These are phyloP conservation scores for Aurelia sp. DNA, from an alignment of 30 jellyfish, hydroid and myxozoan species.

Conservation along the genomic window DNA sequence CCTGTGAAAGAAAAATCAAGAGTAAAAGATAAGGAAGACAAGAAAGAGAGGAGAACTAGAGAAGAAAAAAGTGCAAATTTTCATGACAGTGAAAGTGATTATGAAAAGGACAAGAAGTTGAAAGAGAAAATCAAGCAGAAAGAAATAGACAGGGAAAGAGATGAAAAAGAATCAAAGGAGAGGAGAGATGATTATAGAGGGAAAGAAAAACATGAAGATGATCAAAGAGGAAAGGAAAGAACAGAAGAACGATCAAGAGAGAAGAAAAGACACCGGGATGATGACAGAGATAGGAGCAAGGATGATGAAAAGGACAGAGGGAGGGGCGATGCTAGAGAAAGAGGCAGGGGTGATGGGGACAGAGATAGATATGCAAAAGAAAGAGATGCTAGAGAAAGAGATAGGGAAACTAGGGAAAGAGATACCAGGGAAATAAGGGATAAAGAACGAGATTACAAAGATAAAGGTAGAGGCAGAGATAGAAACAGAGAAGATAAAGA, in stretches of 20 bases:
- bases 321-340: constrained; percentile 35
- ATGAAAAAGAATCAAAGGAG: constrained; percentile 31
- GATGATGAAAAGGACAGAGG: constrained; percentile 21
- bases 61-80: constrained; percentile 7
- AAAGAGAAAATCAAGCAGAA: constrained; percentile 15
- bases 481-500: constrained; percentile 35
- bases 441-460: constrained; percentile 46
- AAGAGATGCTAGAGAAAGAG: constrained; percentile 38
- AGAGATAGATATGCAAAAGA: neutral
- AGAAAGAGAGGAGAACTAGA: constrained; percentile 6
- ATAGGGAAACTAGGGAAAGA: constrained; percentile 47
- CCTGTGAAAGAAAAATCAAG: constrained; percentile 54
- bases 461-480: constrained; percentile 13
- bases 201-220: constrained; percentile 7
- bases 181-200: constrained; percentile 42
- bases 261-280: constrained; percentile 16
- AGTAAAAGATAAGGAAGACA: constrained; percentile 27
- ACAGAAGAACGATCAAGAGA: neutral
- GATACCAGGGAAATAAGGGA: constrained; percentile 43
- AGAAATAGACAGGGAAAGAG: constrained; percentile 21
- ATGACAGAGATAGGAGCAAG: constrained; percentile 14
- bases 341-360: constrained; percentile 31
- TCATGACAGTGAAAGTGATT: constrained; percentile 47
- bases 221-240: constrained; percentile 5
- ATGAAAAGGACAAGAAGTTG: constrained; percentile 12